Evolutionary conservation across 2,113 vertebrate species (phyloP).

Genomic region (Nansenia antarctica): DNA sequence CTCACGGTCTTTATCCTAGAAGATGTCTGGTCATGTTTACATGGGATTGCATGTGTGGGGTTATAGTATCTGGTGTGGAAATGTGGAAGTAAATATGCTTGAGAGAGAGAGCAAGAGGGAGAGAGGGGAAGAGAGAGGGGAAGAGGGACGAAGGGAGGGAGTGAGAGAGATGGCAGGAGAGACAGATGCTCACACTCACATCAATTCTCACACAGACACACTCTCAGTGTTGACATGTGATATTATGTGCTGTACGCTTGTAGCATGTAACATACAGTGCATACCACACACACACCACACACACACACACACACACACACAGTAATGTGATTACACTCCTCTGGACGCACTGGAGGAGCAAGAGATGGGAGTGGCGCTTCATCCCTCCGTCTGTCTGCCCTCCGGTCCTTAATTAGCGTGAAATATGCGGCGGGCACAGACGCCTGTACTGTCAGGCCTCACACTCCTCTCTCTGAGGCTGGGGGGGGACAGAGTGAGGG

Average conservation of each 20-base stretch:
- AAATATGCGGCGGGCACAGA: neutral
- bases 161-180: slow-evolving; percentile 14
- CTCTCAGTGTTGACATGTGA: too few species aligned
- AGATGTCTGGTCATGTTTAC: too few species aligned
- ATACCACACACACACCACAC: slow-evolving; percentile 6
- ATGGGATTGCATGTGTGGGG: too few species aligned
- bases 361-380: neutral
- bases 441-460: neutral
- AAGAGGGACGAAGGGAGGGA: slow-evolving; percentile 18
- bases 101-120: neutral
- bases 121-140: slow-evolving; percentile 4
- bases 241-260: too few species aligned
- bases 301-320: slow-evolving; percentile 1
- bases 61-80: neutral
- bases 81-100: neutral
- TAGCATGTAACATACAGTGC: neutral
- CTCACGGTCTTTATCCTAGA: too few species aligned
- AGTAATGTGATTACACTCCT: too few species aligned
- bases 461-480: neutral
- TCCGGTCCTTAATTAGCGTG: slow-evolving; percentile 5
- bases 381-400: slow-evolving; percentile 1
- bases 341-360: too few species aligned
- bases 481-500: neutral
- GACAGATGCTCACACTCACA: neutral
- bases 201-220: neutral